Evolutionary conservation across 2,888 invertebrate species (phyloP), one percentile per base, ranked within the genome.

Genomic region (Clostera curtula): DNA sequence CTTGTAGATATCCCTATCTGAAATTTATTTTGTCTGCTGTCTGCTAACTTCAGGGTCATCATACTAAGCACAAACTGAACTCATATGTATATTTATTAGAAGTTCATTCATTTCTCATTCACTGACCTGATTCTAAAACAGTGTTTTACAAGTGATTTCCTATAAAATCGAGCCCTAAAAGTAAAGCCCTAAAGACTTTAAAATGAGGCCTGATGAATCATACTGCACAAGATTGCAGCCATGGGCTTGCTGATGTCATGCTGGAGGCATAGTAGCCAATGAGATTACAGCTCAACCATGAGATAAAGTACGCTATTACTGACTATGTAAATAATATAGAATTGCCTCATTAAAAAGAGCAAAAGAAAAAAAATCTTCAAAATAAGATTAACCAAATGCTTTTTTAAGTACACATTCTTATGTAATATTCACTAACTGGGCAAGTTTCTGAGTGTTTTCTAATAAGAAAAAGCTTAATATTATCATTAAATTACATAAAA

Each of bases 201-300:
- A 35, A 33, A 33, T 43, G 10, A 7, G 36, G 48, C 37, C 39
- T 38, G 56, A 67, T 76, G 76, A 79, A 62, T 77, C 77, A 79
- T 62, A 49, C 51, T 56, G 48, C 51, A 54, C 57, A 58, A 69
- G 65, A 73, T 71, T 68, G 71, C 61, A 70, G 55, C 60, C 59
- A 50, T 63, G 52, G 59, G 60, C 53, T 53, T 63, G 73, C 80
- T 82, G 79, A 80, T 82, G 80, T 82, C 79, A 80, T 75, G 56
- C 66, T 51, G 56, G 53, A 49, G n/a, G 48, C 51, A 51, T 49
- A 54, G 50, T 43, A 47, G 49, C 39, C 46, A 44, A 46, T 49
- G 42, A 47, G 43, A 46, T 49, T 50, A 44, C 44, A 48, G 53
- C 41, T 53, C 29, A 27, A 12, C 25, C 31, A 29, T n/a, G n/a